phyloP scores from a whole-genome alignment of 2,888 invertebrate genomes.

The Matsumyia berberina region DNA sequence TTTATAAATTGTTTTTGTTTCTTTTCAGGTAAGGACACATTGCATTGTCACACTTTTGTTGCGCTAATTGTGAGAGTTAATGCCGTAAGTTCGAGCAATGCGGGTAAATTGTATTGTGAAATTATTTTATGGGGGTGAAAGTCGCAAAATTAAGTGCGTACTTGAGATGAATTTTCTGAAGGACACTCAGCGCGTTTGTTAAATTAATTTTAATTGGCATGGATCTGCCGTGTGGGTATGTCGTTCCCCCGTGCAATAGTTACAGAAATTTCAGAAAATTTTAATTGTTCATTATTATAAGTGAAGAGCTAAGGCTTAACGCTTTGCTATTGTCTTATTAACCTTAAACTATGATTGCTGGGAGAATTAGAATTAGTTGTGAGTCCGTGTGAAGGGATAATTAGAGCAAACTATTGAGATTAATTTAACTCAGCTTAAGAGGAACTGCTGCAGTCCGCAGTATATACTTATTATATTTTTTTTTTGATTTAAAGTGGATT shows the following conservation, averaged over 20 bases:
- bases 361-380: too few species aligned
- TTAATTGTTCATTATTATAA: constrained; percentile 56
- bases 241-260: constrained; percentile 22
- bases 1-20: constrained; percentile 16
- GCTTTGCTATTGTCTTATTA: not conserved
- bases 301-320: constrained; percentile 11
- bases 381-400: not conserved
- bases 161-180: constrained; percentile 23
- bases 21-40: constrained; percentile 56
- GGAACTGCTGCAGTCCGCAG: too few species aligned
- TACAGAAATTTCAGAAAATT: constrained; percentile 39
- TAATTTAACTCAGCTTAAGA: too few species aligned
- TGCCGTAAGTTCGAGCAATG: constrained; percentile 1
- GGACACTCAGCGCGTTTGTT: constrained; percentile 52
- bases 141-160: constrained; percentile 55
- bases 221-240: not conserved
- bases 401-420: not conserved
- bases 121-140: constrained; percentile 47
- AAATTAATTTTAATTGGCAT: constrained; percentile 49
- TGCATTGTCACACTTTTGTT: constrained; percentile 35
- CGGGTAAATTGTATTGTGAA: constrained; percentile 67
- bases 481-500: too few species aligned
- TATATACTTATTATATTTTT: too few species aligned
- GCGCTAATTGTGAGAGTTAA: constrained; percentile 39
- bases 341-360: too few species aligned